Conservation (phyloP, 2,113 vertebrate genomes). For the Proterorhinus semilunaris region DNA sequence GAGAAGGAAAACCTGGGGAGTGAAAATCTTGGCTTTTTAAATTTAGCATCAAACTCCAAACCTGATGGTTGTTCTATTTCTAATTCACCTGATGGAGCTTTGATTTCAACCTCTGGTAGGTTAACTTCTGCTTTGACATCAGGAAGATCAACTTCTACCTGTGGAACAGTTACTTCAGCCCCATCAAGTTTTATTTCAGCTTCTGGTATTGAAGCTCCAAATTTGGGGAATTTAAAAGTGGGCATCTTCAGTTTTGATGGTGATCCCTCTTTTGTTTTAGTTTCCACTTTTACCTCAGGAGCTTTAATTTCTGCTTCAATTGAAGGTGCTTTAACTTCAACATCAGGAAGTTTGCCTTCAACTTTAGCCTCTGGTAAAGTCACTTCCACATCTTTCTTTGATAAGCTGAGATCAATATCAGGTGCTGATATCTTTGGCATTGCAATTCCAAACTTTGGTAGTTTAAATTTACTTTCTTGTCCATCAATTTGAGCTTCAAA, state of each 20-base stretch:
- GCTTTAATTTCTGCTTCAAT: background rate
- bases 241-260: background rate
- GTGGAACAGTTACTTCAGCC: background rate
- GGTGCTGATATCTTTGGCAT: too few relatives aligned
- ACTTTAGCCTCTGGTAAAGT: background rate
- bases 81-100: background rate
- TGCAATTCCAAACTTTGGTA: too few relatives aligned
- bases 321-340: constrained; percentile 8
- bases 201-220: background rate
- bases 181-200: constrained; percentile 25
- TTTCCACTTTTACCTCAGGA: background rate
- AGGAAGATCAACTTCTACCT: background rate
- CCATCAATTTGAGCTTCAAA: too few relatives aligned
- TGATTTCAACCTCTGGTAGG: constrained; percentile 20
- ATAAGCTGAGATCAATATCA: too few relatives aligned
- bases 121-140: constrained; percentile 17
- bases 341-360: constrained; percentile 18
- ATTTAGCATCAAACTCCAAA: constrained; percentile 10
- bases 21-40: constrained; percentile 38
- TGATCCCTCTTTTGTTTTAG: background rate
- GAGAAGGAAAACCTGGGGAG: background rate
- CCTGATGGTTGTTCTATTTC: constrained; percentile 30
- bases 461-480: too few relatives aligned
- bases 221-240: background rate
- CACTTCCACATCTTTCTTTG: constrained; percentile 1